A percentile compares a stretch with the other conserved stretches of the same genome.
phyloP scores from a whole-genome alignment of 2,888 invertebrate species.

The Cheilosia vernalis region DNA sequence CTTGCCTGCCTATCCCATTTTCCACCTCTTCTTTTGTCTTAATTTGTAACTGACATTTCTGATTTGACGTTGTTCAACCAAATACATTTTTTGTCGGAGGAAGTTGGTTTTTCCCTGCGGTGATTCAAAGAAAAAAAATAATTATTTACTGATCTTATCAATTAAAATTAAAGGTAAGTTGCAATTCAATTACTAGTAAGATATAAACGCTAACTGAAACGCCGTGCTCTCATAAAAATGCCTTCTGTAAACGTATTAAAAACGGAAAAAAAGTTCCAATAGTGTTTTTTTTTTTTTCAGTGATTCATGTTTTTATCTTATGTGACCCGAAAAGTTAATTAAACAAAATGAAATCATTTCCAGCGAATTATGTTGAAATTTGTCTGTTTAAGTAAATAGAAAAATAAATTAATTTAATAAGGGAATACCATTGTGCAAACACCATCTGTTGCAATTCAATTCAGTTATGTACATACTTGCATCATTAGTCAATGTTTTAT shows the following conservation, averaged over 20 bases:
- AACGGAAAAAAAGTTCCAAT: not conserved
- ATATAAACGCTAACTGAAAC: not conserved
- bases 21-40: constrained; percentile 51
- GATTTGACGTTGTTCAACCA: constrained; percentile 37
- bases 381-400: not conserved
- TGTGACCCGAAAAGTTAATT: constrained; percentile 25
- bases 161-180: constrained; percentile 43
- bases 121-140: constrained; percentile 3
- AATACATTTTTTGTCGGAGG: not conserved
- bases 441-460: constrained; percentile 58
- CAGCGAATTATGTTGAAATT: not conserved
- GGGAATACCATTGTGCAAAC: constrained; percentile 26
- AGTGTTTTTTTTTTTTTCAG: constrained; percentile 30
- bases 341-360: constrained; percentile 2
- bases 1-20: constrained; percentile 52
- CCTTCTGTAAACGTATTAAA: too few relatives aligned
- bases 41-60: constrained; percentile 47
- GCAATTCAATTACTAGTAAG: not conserved
- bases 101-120: not conserved
- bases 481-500: not conserved
- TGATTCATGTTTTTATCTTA: constrained; percentile 69
- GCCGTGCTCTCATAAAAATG: not conserved
- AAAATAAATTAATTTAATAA: not conserved
- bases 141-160: not conserved
- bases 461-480: constrained; percentile 5